Evolutionary conservation across 1,140 invertebrate species (phyloP).

Genomic region (Streblospio benedicti): DNA sequence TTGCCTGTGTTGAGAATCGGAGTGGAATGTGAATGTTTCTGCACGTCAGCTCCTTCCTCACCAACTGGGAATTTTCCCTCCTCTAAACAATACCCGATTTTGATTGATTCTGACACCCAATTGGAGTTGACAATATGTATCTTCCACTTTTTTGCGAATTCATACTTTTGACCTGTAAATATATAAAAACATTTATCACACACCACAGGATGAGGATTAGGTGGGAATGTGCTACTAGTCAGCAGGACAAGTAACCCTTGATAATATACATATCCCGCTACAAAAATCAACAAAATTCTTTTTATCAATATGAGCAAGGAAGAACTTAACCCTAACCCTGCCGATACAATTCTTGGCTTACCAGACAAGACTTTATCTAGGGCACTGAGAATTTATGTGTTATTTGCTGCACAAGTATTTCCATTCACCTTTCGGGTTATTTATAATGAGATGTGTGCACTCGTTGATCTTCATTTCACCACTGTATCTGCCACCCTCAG

Average conservation of each 20-base stretch:
- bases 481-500: conserved; percentile 48
- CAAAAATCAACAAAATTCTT: not conserved
- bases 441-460: conserved; percentile 51
- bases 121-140: conserved; percentile 62
- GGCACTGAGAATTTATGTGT: too few species aligned
- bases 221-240: too few species aligned
- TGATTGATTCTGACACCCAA: conserved; percentile 71
- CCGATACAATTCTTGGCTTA: too few species aligned
- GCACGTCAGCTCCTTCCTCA: conserved; percentile 2
- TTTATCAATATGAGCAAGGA: not conserved
- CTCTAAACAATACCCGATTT: conserved; percentile 63
- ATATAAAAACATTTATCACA: too few species aligned
- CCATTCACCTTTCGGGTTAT: conserved; percentile 57
- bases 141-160: conserved; percentile 64
- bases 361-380: too few species aligned
- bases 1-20: too few species aligned
- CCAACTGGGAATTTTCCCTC: conserved; percentile 58
- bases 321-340: too few species aligned
- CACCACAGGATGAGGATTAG: too few species aligned
- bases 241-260: too few species aligned
- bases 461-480: conserved; percentile 50
- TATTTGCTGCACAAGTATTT: too few species aligned
- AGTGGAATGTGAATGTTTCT: conserved; percentile 30
- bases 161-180: conserved; percentile 57
- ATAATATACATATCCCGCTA: not conserved